Conservation (phyloP, 2,113 vertebrate species). For the Phocoena phocoena region DNA sequence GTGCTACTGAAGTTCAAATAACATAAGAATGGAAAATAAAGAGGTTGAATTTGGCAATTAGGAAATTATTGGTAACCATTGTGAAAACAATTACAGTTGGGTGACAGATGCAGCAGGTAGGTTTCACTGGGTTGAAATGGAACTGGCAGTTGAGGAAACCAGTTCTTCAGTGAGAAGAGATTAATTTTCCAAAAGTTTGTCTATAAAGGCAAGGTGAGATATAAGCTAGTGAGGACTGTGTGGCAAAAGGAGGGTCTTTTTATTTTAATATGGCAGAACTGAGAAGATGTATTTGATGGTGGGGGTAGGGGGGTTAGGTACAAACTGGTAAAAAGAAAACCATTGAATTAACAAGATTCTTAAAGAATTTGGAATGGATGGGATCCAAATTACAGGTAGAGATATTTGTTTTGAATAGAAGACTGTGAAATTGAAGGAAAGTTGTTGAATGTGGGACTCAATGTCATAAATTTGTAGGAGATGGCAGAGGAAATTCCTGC, state of each 20-base stretch:
- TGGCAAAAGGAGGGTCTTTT: neutral
- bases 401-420: neutral
- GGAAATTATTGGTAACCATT: neutral
- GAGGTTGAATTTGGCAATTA: neutral
- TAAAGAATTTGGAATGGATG: neutral
- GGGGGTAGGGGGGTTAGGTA: rapidly evolving
- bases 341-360: neutral
- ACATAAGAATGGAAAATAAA: neutral
- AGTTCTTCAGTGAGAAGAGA: neutral
- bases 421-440: neutral
- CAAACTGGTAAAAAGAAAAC: neutral
- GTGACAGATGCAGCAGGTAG: neutral
- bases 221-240: neutral
- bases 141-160: neutral
- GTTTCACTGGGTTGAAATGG: neutral
- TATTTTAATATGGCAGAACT: neutral
- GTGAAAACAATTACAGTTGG: neutral
- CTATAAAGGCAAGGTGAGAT: neutral
- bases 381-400: neutral
- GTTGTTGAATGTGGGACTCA: neutral
- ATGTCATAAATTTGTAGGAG: neutral
- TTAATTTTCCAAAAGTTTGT: neutral
- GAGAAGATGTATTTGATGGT: neutral
- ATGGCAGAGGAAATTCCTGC: neutral
- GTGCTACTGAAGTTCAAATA: neutral